Evolutionary conservation across 2,113 vertebrate genomes (phyloP), one percentile per base, ranked within the genome.

Genomic region (Barbus barbus): DNA sequence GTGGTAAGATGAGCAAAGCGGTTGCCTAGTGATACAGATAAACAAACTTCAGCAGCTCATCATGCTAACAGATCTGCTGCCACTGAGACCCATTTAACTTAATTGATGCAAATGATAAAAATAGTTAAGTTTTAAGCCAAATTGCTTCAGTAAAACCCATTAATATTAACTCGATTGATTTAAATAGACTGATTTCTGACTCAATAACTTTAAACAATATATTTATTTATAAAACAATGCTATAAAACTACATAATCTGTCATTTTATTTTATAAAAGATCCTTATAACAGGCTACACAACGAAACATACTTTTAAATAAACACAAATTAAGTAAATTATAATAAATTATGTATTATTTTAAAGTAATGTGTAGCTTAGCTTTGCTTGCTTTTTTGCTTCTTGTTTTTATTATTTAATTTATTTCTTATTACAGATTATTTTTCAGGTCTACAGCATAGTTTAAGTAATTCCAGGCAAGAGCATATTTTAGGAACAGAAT

Each of bases 11-110:
- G 85, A 87, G 87, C 56, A 87, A 69, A 65, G 65, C 5, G n/a
- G 90, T 91, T 86, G 87, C 90, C 77, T 87, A 85, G 90, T 41
- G 65, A 89, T 79, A 31, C 20, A 26, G 46, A 78, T 87, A 89
- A 89, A 90, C 89, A 90, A 82, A 82, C 51, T n/a, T n/a, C n/a
- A n/a, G n/a, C n/a, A n/a, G n/a, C n/a, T n/a, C 58, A 69, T 67
- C 78, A 48, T 7, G n/a, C 41, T 48, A 24, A n/a, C n/a, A 83
- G 75, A 58, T 78, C 18, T 44, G 31, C 1, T 41, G 20, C 56
- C 36, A 3, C 24, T 20, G 67, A 48, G 11, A 72, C 8, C 20
- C 14, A 9, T 44, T 44, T 36, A 28, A 36, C 65, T 8, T 28
- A 56, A 74, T 61, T 67, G 13, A 75, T 13, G 65, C 74, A 80